phyloP scores from a whole-genome alignment of 2,888 invertebrate genomes.

The Scelioninae gen. 2 region DNA sequence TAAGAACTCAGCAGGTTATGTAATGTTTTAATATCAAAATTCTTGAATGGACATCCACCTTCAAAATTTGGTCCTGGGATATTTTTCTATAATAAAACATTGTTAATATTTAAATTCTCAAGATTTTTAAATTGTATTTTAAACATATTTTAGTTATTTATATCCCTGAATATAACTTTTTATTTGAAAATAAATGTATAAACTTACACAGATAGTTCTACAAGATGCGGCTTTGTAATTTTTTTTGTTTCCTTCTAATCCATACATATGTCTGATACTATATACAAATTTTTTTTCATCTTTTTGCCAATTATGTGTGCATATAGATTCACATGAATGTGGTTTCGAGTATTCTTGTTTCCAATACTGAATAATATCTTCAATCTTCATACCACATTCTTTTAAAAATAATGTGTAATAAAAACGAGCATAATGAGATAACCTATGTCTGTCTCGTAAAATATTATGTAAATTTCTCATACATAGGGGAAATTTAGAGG shows the following conservation, averaged over 20 bases:
- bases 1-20: conserved; percentile 68
- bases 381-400: conserved; percentile 82
- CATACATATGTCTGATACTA: conserved; percentile 84
- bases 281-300: conserved; percentile 81
- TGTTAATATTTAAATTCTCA: background rate
- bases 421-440: conserved; percentile 81
- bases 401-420: conserved; percentile 83
- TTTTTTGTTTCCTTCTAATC: conserved; percentile 81
- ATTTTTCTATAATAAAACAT: conserved; percentile 64
- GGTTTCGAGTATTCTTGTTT: conserved; percentile 79
- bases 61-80: conserved; percentile 75
- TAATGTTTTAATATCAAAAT: conserved; percentile 76
- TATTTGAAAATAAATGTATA: conserved; percentile 49
- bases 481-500: conserved; percentile 79
- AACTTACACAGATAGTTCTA: conserved; percentile 78
- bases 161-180: no score
- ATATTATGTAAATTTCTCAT: conserved; percentile 80
- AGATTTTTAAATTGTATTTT: background rate
- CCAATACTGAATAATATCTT: conserved; percentile 82
- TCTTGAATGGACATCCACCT: conserved; percentile 81
- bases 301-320: conserved; percentile 81
- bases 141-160: background rate
- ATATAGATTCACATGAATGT: conserved; percentile 75
- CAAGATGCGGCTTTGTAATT: conserved; percentile 80
- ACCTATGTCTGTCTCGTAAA: conserved; percentile 78